Percentiles rank a stretch among this genome's conserved stretches.
phyloP scores from a whole-genome alignment of 2,888 invertebrate species.

The Coecobrya sp. region DNA sequence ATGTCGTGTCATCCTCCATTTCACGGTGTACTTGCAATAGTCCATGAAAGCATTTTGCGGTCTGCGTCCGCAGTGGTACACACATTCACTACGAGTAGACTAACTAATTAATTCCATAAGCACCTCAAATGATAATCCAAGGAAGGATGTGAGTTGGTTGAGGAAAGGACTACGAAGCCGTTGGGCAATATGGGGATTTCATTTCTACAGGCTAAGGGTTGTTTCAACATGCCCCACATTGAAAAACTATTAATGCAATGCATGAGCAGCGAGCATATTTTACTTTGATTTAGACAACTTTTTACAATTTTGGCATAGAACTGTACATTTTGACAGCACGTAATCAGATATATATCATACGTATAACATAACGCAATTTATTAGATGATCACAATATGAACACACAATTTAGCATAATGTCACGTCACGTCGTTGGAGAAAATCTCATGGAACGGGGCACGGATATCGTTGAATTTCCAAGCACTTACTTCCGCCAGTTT shows the following conservation, averaged over 20 bases:
- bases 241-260: background rate
- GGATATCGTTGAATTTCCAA: background rate
- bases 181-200: background rate
- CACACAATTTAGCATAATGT: conserved; percentile 14
- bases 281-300: background rate
- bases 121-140: background rate
- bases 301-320: background rate
- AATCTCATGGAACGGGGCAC: conserved; percentile 11
- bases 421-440: conserved; percentile 37
- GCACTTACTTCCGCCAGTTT: conserved; percentile 57
- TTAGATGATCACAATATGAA: conserved; percentile 17
- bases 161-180: background rate
- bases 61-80: background rate
- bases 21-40: background rate
- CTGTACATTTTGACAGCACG: background rate
- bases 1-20: background rate
- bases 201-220: background rate
- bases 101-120: background rate
- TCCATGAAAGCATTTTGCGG: background rate
- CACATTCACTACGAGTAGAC: background rate
- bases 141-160: background rate
- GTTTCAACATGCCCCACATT: background rate
- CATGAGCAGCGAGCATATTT: background rate
- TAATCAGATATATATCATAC: conserved; percentile 6
- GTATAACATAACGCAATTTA: background rate